These are phyloP conservation scores for Melanostigma gelatinosum DNA, from an alignment of 2,113 vertebrate species.

Conservation along the genomic window DNA sequence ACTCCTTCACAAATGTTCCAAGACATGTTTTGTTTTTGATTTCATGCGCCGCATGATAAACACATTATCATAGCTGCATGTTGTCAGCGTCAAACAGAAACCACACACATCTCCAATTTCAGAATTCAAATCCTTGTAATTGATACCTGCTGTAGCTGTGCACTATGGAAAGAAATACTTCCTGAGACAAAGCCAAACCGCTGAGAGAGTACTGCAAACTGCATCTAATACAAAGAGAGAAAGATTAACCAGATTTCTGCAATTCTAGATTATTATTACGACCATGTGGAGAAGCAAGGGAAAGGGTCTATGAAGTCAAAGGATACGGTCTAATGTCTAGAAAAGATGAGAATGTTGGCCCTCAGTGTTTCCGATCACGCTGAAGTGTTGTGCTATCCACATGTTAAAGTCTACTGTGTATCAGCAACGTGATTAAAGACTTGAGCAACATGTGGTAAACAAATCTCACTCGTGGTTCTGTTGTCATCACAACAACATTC, in stretches of 20 bases:
- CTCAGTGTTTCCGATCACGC: not conserved
- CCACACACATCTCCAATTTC: slow-evolving; percentile 35
- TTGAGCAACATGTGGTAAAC: not conserved
- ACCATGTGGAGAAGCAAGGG: not conserved
- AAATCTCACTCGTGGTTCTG: too few species aligned
- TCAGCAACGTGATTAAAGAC: not conserved
- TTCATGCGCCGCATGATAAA: slow-evolving; percentile 35
- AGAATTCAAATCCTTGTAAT: slow-evolving; percentile 37
- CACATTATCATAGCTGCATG: slow-evolving; percentile 43
- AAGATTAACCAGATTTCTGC: not conserved
- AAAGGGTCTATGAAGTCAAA: not conserved
- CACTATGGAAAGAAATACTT: slow-evolving; percentile 23
- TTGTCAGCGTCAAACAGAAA: slow-evolving; percentile 36
- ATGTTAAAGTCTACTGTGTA: not conserved
- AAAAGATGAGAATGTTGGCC: not conserved
- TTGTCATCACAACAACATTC: not conserved
- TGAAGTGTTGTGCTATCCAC: not conserved
- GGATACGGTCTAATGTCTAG: not conserved
- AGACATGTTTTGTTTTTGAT: slow-evolving; percentile 40
- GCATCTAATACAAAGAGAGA: not conserved
- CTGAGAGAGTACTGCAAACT: not conserved
- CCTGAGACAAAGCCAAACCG: slow-evolving; percentile 34
- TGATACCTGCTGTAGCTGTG: slow-evolving; percentile 26
- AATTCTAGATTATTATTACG: not conserved
- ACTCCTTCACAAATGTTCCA: not conserved